Conservation (phyloP, 1,140 invertebrate genomes). For the Lysiphlebus fabarum region DNA sequence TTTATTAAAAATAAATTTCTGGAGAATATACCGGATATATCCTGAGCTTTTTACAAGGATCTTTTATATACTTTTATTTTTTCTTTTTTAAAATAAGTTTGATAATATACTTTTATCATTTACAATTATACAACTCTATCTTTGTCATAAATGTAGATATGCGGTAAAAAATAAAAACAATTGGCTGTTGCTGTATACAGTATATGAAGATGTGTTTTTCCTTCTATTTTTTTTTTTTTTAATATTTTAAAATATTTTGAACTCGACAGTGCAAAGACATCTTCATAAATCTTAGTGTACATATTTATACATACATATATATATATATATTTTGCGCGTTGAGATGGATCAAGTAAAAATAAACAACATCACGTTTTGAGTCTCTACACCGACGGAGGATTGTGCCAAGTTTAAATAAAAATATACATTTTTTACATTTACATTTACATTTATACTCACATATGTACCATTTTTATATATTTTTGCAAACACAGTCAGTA, state of each 20-base stretch:
- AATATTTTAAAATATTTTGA: background rate
- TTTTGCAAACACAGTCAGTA: too few species aligned
- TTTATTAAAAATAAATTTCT: slow-evolving; percentile 54
- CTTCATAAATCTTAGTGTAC: slow-evolving; percentile 56
- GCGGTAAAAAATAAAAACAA: too few species aligned
- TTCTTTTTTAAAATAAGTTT: background rate
- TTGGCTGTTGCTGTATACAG: too few species aligned
- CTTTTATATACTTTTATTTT: slow-evolving; percentile 26
- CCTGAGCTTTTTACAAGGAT: slow-evolving; percentile 43
- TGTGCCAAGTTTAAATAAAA: slow-evolving; percentile 22
- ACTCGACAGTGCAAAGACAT: slow-evolving; percentile 33
- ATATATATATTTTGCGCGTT: slow-evolving; percentile 26
- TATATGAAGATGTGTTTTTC: too few species aligned
- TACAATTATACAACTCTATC: background rate
- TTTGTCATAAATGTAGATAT: slow-evolving; percentile 7
- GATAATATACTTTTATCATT: too few species aligned
- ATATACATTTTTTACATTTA: too few species aligned
- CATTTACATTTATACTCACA: too few species aligned
- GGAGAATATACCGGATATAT: slow-evolving; percentile 47
- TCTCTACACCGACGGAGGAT: slow-evolving; percentile 15
- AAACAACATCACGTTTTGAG: slow-evolving; percentile 44
- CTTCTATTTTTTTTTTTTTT: too few species aligned
- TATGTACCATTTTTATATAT: too few species aligned
- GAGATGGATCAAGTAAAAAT: slow-evolving; percentile 50
- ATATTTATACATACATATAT: slow-evolving; percentile 28